Evolutionary conservation across 2,113 vertebrate species (phyloP), one percentile per base, ranked within the genome.

Genomic region (Microcebus lehilahytsara): DNA sequence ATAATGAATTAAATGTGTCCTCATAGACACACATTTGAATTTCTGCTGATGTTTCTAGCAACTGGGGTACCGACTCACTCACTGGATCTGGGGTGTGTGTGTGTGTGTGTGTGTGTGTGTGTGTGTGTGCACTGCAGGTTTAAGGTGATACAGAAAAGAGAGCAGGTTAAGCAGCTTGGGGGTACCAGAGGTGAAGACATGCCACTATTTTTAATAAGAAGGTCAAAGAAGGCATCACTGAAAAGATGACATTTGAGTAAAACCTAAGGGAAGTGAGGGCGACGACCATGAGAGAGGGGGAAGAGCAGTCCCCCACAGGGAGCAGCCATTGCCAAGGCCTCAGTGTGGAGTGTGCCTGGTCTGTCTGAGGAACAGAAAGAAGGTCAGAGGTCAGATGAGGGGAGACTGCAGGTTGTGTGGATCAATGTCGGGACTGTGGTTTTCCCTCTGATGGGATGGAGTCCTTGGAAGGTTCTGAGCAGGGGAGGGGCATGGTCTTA

Each of bases 101-200:
- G 4, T 60, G 32, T 67, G 9, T 37, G 6, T 87, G n/a, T 34
- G n/a, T 17, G 11, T 51, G 40, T 42, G 5, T 42, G 42, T 42
- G 46, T 64, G 11, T 2, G 11, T 51, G n/a, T 74, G 56, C 46
- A 1, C 34, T 51, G 20, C 17, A 86, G 56, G 62, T 42, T 85
- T 60, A 95, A 91, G 49, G 5, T 91, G 22, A 89, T 53, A 17
- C 30, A 86, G 11, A 80, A 88, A 91, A 85, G 37, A 72, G n/a
- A 87, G 2, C 49, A 60, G 5, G 10, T 46, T 40, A 46, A 85
- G 25, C 13, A 67, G 19, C 62, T 53, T 25, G 11, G 11, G 80
- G 27, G 14, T 72, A 56, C 30, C 12, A 71, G n/a, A 49, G 58
- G 11, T 34, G 49, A 87, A 40, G 19, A 22, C 3, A 42, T 37